Evolutionary conservation across 2,888 invertebrate species (phyloP).

Genomic region (Lasioglossum lativentre): DNA sequence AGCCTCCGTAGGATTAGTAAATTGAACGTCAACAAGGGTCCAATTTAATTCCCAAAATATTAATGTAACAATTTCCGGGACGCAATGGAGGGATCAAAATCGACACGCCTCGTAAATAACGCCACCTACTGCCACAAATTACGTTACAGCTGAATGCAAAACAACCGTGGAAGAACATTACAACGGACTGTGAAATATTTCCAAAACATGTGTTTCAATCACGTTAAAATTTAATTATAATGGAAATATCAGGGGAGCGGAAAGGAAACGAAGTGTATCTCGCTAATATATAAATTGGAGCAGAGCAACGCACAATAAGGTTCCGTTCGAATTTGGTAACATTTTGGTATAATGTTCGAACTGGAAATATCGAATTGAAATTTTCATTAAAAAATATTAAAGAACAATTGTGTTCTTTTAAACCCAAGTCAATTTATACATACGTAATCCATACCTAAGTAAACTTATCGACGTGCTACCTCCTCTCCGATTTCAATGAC

Average conservation of each 20-base stretch:
- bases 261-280: not conserved
- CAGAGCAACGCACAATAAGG: not conserved
- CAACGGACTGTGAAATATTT: not conserved
- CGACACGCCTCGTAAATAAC: not conserved
- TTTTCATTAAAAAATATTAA: too few species aligned
- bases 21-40: not conserved
- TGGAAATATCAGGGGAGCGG: not conserved
- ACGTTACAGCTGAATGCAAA: not conserved
- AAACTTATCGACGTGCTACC: too few species aligned
- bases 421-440: too few species aligned
- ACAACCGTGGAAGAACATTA: not conserved
- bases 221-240: conserved; percentile 6
- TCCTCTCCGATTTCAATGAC: too few species aligned
- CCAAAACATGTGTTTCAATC: not conserved
- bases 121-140: not conserved
- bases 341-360: too few species aligned
- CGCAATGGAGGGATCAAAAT: not conserved
- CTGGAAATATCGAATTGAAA: too few species aligned
- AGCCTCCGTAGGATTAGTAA: not conserved
- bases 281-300: conserved; percentile 46
- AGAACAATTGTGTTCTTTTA: too few species aligned
- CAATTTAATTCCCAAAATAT: not conserved
- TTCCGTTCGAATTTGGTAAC: too few species aligned
- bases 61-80: not conserved
- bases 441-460: too few species aligned